Conservation (phyloP, 2,888 invertebrate species). For the Agonopterix alstromeriana region DNA sequence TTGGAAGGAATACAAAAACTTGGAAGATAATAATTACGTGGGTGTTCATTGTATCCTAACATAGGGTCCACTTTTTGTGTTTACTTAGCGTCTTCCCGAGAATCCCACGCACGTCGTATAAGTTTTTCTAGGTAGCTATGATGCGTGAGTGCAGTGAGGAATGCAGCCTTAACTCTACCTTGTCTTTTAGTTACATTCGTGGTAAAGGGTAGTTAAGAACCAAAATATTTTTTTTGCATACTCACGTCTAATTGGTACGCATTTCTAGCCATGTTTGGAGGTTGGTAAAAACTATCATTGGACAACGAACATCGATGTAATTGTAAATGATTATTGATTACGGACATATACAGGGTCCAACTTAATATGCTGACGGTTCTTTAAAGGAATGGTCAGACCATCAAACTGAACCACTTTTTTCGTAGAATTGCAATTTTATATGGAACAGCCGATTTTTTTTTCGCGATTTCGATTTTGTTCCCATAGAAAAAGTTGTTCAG, state of each 20-base stretch:
- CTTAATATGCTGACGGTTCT: too few relatives aligned
- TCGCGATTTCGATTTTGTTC: too few relatives aligned
- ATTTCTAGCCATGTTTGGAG: background rate
- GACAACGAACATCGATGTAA: background rate
- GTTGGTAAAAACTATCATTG: background rate
- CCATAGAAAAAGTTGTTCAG: too few relatives aligned
- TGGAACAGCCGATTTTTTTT: too few relatives aligned
- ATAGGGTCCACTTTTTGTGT: constrained; percentile 28
- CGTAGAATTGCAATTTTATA: too few relatives aligned
- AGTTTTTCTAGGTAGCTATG: constrained; percentile 54
- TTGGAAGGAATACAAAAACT: constrained; percentile 18
- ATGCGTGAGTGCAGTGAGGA: constrained; percentile 39
- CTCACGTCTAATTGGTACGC: constrained; percentile 2
- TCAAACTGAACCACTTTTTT: too few relatives aligned
- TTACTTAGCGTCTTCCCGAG: constrained; percentile 43
- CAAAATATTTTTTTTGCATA: constrained; percentile 13
- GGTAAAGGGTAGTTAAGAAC: constrained; percentile 13
- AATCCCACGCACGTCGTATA: constrained; percentile 40
- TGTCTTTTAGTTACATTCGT: constrained; percentile 23
- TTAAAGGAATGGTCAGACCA: too few relatives aligned
- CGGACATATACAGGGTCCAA: too few relatives aligned
- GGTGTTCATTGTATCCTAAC: constrained; percentile 35
- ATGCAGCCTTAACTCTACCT: constrained; percentile 32
- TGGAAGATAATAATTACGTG: constrained; percentile 20
- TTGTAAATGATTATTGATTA: too few relatives aligned